Evolutionary conservation across 2,113 vertebrate species (phyloP), one percentile per base, ranked within the genome.

Genomic region (Cavia aperea): DNA sequence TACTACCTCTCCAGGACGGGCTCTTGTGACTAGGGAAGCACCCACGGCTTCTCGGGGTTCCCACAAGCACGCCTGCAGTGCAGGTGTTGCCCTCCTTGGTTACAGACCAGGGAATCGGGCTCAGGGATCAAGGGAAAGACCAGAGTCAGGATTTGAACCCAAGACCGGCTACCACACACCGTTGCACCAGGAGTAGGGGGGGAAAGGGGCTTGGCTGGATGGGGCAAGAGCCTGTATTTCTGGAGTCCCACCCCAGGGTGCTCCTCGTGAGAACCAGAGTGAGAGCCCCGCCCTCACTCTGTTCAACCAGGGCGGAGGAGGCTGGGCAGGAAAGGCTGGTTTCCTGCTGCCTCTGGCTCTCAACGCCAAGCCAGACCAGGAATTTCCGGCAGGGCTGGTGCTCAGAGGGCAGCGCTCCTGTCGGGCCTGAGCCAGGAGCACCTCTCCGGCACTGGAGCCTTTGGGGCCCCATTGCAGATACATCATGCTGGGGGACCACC

Each of bases 261-360:
- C 21, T 86, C 5, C n/a, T 39, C 56, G 68, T 68, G 94, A 75
- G 91, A 89, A 68, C n/a, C 5, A 51, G 82, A 12, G 63, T 26
- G 72, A 43, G 58, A 0, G 86, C 84, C 86, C 92, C 46, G 88
- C 93, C 88, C 75, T 81, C 90, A 24, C 46, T 90, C 18, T 26
- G 54, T 19, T 78, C 33, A 31, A 21, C 7, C 8, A 36, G 62
- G 51, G 70, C 86, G 1, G 51, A 90, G 51, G 85, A 73, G 11
- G 24, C 36, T 0, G 54, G 81, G 87, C 96, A 94, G 93, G 96
- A 95, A 95, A 91, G 94, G 96, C 96, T 58, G 93, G 96, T 95
- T 95, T 95, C 94, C 94, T 86, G 93, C 43, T 5, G 86, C 93
- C 93, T 79, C 1, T 0, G 96, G 86, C 92, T 84, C 29, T 36